Conservation (phyloP, 2,797 vertebrate species). For the Schizothorax lantsangensis region DNA sequence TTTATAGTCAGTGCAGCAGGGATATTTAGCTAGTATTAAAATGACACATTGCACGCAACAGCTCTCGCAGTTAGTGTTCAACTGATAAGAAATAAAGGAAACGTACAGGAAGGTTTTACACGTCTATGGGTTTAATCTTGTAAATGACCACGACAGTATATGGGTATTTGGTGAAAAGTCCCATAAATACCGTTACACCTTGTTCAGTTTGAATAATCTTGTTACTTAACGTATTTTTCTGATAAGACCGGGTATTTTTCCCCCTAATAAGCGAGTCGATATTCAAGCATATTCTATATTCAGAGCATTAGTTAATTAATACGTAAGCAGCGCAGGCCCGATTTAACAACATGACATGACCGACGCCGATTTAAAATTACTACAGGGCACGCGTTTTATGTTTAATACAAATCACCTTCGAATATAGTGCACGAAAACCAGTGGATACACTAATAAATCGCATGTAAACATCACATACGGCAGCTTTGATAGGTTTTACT, state of each 20-base stretch:
- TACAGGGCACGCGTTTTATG: conserved; percentile 47
- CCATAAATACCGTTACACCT: conserved; percentile 55
- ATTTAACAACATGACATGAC: conserved; percentile 72
- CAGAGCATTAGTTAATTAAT: conserved; percentile 52
- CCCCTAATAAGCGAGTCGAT: not conserved
- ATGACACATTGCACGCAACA: not conserved
- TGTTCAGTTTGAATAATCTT: not conserved
- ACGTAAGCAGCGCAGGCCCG: conserved; percentile 69
- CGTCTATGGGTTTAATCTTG: not conserved
- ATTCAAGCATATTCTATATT: conserved; percentile 20
- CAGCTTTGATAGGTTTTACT: conserved; percentile 59
- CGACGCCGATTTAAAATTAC: conserved; percentile 67
- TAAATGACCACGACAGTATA: not conserved
- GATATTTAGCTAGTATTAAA: not conserved
- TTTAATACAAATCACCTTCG: not conserved
- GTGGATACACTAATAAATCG: not conserved
- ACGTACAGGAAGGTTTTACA: not conserved
- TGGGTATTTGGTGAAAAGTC: not conserved
- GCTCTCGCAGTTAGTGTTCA: not conserved
- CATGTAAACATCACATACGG: not conserved
- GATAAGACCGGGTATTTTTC: not conserved
- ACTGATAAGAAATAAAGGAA: not conserved
- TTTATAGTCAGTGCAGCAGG: not conserved
- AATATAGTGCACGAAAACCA: not conserved
- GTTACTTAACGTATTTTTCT: not conserved